Percentiles rank a stretch among this genome's conserved stretches.
Evolutionary conservation across 2,113 vertebrate species (phyloP).

Genomic region (Maccullochella peelii): DNA sequence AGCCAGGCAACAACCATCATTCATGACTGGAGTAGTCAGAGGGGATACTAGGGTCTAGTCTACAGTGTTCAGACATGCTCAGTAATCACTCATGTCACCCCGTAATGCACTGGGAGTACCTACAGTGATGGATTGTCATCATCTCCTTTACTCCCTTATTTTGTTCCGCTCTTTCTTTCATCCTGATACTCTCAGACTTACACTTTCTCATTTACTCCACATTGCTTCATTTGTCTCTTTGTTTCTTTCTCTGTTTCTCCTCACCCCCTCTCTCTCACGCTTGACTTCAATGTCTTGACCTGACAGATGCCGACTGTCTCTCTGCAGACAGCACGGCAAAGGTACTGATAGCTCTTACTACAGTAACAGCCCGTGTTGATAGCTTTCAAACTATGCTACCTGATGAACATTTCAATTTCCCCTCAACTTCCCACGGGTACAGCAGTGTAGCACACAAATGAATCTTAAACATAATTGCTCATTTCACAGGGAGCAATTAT

Average conservation of each 20-base stretch:
- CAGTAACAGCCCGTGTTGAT: conserved; percentile 1
- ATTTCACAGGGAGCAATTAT: neutral
- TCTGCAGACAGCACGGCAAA: neutral
- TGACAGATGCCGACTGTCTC: conserved; percentile 25
- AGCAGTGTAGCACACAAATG: neutral
- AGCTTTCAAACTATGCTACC: conserved; percentile 14
- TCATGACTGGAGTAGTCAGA: conserved; percentile 59
- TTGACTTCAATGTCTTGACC: conserved; percentile 34
- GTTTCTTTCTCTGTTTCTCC: conserved; percentile 32
- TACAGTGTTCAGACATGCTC: conserved; percentile 62
- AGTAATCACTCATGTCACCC: conserved; percentile 68
- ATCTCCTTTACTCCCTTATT: conserved; percentile 46
- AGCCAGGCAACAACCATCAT: conserved; percentile 50
- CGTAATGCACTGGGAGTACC: conserved; percentile 59
- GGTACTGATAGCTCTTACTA: conserved; percentile 1
- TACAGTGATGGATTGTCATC: conserved; percentile 68
- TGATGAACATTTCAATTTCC: conserved; percentile 7
- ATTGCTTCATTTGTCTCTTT: conserved; percentile 46
- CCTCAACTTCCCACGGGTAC: conserved; percentile 4
- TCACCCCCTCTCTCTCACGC: conserved; percentile 2
- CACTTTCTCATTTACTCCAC: conserved; percentile 45
- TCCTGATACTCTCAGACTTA: conserved; percentile 1
- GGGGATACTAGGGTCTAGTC: conserved; percentile 50
- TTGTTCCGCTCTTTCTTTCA: conserved; percentile 40
- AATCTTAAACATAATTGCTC: no score